Percentiles rank a stretch among this genome's conserved stretches.
Conservation (phyloP, 2,113 vertebrate genomes). For the Mastomys coucha region DNA sequence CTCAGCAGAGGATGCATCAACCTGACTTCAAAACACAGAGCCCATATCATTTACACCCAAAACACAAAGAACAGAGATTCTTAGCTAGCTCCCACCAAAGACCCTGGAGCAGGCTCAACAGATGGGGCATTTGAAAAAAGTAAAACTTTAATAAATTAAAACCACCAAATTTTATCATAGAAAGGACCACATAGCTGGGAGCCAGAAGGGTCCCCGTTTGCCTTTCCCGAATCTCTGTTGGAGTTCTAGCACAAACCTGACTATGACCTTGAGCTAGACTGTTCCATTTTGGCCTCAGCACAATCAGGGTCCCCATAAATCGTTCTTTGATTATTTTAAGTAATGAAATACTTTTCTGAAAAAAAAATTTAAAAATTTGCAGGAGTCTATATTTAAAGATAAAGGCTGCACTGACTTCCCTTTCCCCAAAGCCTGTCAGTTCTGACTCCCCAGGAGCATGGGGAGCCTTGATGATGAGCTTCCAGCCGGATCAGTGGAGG, state of each 20-base stretch:
- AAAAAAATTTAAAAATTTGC: not conserved
- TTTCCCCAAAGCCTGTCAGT: not conserved
- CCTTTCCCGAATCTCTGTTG: not conserved
- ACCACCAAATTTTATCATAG: not conserved
- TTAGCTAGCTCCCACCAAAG: not conserved
- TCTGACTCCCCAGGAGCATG: not conserved
- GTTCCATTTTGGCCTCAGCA: not conserved
- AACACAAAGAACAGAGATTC: not conserved
- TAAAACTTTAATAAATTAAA: not conserved
- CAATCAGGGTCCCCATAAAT: not conserved
- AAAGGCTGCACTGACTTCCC: not conserved
- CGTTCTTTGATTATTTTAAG: conserved; percentile 28
- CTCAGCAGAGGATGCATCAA: not conserved
- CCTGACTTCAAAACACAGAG: not conserved
- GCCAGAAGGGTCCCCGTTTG: not conserved
- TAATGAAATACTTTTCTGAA: not conserved
- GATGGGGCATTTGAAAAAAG: not conserved
- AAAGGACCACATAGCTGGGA: not conserved
- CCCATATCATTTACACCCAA: not conserved
- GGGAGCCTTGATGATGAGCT: not conserved
- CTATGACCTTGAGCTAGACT: not conserved
- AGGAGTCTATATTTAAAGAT: not conserved
- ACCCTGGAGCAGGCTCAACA: not conserved
- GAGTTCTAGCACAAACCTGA: conserved; percentile 11
- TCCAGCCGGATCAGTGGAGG: not conserved